Percentiles rank a stretch among this genome's conserved stretches.
Evolutionary conservation across 2,113 vertebrate genomes (phyloP).

Genomic region (Phalacrocorax pelagicus): DNA sequence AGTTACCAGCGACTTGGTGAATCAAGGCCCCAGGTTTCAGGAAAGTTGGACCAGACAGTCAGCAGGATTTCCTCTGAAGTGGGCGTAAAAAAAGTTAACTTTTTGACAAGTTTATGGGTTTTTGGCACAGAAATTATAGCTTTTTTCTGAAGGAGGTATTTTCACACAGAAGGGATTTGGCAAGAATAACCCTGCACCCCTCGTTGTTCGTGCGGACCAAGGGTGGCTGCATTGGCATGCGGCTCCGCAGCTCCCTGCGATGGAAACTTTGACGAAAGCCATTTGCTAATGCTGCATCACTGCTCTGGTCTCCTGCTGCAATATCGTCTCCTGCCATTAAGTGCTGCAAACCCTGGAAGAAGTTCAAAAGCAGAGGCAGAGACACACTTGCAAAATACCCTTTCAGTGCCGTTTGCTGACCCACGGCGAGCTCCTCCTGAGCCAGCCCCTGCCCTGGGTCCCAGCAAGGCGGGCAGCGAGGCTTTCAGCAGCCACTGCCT

Average conservation of each 20-base stretch:
- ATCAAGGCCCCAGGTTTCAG: not conserved
- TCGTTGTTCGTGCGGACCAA: accelerated
- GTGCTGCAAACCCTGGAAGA: not conserved
- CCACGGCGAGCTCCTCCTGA: not conserved
- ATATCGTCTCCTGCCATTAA: not conserved
- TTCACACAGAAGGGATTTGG: not conserved
- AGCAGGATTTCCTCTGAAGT: not conserved
- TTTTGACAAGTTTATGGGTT: not conserved
- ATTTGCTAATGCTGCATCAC: not conserved
- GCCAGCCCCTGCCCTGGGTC: not conserved
- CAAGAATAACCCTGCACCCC: not conserved
- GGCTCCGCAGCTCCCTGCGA: not conserved
- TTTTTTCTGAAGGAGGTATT: not conserved
- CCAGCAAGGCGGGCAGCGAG: not conserved
- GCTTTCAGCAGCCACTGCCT: not conserved
- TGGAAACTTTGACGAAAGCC: not conserved
- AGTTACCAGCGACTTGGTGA: accelerated
- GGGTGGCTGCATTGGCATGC: not conserved
- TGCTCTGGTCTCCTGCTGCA: not conserved
- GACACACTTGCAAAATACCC: not conserved
- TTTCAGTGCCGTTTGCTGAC: not conserved
- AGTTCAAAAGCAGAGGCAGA: not conserved
- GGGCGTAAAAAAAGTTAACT: not conserved
- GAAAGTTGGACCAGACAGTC: not conserved
- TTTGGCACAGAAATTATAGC: not conserved